Base-by-base conservation (phyloP, 1,140 invertebrate species). In the Scaptodrosophila lebanonensis region DNA sequence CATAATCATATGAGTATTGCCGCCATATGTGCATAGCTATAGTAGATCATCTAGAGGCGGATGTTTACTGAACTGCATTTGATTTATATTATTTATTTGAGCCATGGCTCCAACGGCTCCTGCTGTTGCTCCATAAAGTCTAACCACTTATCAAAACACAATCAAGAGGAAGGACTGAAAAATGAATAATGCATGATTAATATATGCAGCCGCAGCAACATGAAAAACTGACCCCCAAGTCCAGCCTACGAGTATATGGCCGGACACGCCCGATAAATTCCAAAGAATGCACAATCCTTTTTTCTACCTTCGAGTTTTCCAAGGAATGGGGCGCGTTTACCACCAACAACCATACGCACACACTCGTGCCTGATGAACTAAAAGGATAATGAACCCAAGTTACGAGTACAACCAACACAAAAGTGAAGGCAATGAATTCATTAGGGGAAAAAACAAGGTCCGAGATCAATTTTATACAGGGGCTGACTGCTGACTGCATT, bases 371-470 rank as follows among this genome's bases (percentile, higher is more conserved):
- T n/a, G n/a, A n/a, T n/a, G n/a, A n/a, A n/a, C 9, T 38, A 38
- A 38, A 38, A 66, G 75, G 75, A 82, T 82, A 82, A 82, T 82
- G 75, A 82, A 82, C 75, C 66, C 75, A 56, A 66, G 59, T 67
- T 72, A n/a, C n/a, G n/a, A n/a, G n/a, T 79, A 79, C 50, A 56
- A 60, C 65, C 75, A 52, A 71, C 3, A 33, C 3, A n/a, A 82
- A 73, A 79, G 61, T 79, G 75, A 82, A 82, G 61, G 69, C 69
- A 82, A 82, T 82, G 75, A 82, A 82, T 82, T 82, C 75, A 82
- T 82, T 82, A 82, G 75, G 75, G 75, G 82, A 79, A 82, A 75
- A 69, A 59, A 50, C 61, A 27, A 32, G 66, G 66, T 72, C 29
- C 17, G 33, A 20, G 16, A 32, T n/a, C n/a, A n/a, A n/a, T n/a